A percentile compares a stretch with the other conserved stretches of the same genome.
Conservation (phyloP, 2,113 vertebrate genomes). For the Asarcornis scutulata region DNA sequence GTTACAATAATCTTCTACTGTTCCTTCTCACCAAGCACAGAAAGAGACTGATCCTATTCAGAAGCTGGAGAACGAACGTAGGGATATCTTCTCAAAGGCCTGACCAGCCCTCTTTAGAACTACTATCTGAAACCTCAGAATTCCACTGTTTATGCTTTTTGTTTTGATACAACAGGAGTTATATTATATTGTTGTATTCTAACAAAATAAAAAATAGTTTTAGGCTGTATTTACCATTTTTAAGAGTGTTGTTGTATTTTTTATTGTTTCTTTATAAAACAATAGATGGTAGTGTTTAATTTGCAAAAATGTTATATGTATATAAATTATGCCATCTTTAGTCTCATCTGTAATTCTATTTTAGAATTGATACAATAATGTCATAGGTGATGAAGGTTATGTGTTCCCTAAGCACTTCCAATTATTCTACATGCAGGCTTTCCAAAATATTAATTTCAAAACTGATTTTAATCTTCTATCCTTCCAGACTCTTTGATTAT, state of each 20-base stretch:
- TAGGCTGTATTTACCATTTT: background rate
- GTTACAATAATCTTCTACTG: background rate
- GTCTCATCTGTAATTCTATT: background rate
- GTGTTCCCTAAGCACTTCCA: background rate
- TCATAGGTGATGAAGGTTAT: background rate
- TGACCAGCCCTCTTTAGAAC: background rate
- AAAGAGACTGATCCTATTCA: background rate
- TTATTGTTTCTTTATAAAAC: background rate
- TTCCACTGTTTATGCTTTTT: background rate
- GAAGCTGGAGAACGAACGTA: background rate
- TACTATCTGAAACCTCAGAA: background rate
- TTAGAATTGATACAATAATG: background rate
- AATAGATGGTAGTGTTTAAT: background rate
- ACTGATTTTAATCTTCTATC: background rate
- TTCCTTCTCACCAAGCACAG: background rate
- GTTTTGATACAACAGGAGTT: background rate
- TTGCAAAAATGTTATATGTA: background rate
- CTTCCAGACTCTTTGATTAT: background rate
- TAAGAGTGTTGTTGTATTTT: background rate
- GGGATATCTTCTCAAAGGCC: background rate
- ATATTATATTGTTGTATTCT: background rate
- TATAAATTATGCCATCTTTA: background rate
- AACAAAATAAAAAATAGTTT: background rate
- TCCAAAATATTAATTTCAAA: conserved; percentile 1
- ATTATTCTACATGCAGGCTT: background rate